Evolutionary conservation across 2,888 invertebrate genomes (phyloP), one percentile per base, ranked within the genome.

Genomic region (Caenorhabditis virilis): DNA sequence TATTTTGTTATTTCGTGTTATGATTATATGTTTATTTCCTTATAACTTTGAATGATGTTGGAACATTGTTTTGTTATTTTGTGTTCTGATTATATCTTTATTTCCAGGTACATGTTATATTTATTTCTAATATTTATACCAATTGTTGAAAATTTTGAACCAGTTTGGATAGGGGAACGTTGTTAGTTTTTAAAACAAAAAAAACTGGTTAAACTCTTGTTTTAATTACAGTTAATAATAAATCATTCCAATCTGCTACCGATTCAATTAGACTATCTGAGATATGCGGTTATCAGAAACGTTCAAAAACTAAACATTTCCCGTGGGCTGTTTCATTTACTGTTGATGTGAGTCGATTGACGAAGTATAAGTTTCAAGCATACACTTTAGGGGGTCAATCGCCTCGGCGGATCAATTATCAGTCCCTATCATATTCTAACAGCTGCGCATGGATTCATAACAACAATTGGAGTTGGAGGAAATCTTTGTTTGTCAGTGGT

Each of bases 401-500:
- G 70, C 18, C 57, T 78, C 15, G 78, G 78, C 11, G 80, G 79
- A 1, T 63, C 73, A 1, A 75, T 82, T 7, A 79, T 82, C 39
- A 78, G 78, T 15, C 82, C 80, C 0, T 79, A 72, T 52, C 82
- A 82, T 47, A 78, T 82, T 50, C 49, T 82, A 7, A 82, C 82
- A 2, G 82, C 72, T 0, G 82, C 82, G 6, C 82, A 82, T 52
- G 82, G 79, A 1, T 82, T 82, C 54, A 49, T 82, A 9, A 65
- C 71, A 16, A 76, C 79, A 20, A 62, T 57, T 15, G 64, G 64
- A 1, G 38, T 42, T 1, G 25, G 52, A 15, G 49, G 60, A 0
- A 56, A 33, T n/a, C 35, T 61, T 18, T 66, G 66, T 42, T 23
- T 53, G 59, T 16, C 48, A 9, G 4, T 25, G 3, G 47, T 41